Base-by-base conservation (phyloP, 2,113 vertebrate genomes). In the Xiphophorus hellerii region DNA sequence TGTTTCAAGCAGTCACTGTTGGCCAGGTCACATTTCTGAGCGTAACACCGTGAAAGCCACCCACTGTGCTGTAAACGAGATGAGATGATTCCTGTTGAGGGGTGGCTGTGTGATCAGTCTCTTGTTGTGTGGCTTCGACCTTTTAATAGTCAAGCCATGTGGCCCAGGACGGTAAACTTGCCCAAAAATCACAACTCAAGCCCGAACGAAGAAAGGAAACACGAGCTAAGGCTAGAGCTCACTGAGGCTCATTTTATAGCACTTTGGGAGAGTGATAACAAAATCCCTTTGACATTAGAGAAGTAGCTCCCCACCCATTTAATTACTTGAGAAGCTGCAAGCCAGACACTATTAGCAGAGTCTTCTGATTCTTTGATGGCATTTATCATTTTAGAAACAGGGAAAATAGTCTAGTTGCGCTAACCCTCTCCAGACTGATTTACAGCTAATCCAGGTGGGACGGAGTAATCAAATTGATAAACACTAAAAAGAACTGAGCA, bases 21-120 rank as follows among this genome's bases (percentile, higher is more conserved):
- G 74, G 76, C 78, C 73, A 31, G 66, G 88, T 87, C 86, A 73
- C 64, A 76, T 80, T 84, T 76, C 76, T 66, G 75, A 66, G 69
- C 77, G n/a, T 30, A 72, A 78, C 79, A 60, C 74, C 72, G 78
- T 88, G 90, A 90, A 88, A 84, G 74, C 80, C 15, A 69, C 83
- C 88, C 84, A 69, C 92, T 90, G 91, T 75, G 93, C 86, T 83
- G 91, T 84, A 94, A 93, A 94, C 90, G 81, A 93, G 92, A 93
- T 87, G 88, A 90, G 82, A 90, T 76, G 87, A 83, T 80, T 85
- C 91, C 91, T 76, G 91, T 88, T 74, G 92, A 92, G 91, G 91
- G 86, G 78, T 66, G 82, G 84, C 84, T 68, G 87, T 68, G 74
- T 84, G 88, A 79, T 87, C 85, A 76, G 88, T 88, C 80, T 88